These are phyloP conservation scores for Anguilla obscura DNA, from an alignment of 2,797 vertebrate species.

Conservation along the genomic window DNA sequence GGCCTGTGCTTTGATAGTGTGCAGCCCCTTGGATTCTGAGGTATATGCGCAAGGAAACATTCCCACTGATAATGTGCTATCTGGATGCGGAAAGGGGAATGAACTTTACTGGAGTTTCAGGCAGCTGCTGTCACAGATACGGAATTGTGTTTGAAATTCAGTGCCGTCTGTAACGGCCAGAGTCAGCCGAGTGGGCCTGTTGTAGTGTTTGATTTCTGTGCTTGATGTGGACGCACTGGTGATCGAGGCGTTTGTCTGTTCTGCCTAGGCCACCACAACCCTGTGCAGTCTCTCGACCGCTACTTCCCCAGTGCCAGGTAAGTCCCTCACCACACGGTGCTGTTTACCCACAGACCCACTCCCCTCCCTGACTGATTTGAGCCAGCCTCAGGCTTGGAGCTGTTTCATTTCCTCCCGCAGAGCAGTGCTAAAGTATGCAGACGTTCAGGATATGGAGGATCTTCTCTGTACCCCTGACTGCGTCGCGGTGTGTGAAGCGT, in stretches of 20 bases:
- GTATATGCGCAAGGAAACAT: too few relatives aligned
- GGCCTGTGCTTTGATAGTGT: too few relatives aligned
- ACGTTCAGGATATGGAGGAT: neutral
- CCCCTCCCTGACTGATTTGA: neutral
- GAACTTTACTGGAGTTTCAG: neutral
- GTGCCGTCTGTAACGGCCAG: neutral
- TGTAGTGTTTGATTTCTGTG: neutral
- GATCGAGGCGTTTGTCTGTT: neutral
- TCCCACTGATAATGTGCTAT: too few relatives aligned
- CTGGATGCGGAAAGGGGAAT: neutral
- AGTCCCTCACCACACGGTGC: slow-evolving; percentile 13
- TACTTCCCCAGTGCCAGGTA: slow-evolving; percentile 42
- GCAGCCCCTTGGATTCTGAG: too few relatives aligned
- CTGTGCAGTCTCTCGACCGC: slow-evolving; percentile 16
- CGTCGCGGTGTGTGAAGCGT: neutral
- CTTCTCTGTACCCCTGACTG: neutral
- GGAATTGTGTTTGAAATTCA: neutral
- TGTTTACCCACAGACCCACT: neutral
- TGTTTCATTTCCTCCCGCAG: neutral
- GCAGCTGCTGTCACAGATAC: neutral
- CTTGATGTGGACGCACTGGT: neutral
- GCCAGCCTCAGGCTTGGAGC: neutral
- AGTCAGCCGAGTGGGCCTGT: neutral
- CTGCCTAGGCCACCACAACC: neutral
- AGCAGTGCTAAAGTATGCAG: neutral